Evolutionary conservation across 1,140 invertebrate genomes (phyloP).

Genomic region (Aphidius ervi): DNA sequence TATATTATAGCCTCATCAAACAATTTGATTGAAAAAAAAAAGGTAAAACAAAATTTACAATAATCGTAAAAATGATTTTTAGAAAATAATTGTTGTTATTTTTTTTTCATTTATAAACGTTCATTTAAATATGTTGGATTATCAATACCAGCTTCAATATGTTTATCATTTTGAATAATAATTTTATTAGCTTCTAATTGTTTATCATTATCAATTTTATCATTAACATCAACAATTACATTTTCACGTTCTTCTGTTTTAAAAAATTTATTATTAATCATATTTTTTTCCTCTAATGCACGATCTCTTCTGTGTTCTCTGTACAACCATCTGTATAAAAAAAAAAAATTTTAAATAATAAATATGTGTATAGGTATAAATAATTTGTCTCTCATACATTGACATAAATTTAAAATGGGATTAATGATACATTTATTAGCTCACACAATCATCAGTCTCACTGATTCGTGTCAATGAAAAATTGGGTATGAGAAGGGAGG

Average conservation of each 20-base stretch:
- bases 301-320: constrained; percentile 53
- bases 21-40: neutral
- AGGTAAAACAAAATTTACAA: neutral
- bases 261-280: constrained; percentile 28
- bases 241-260: constrained; percentile 24
- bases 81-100: no score
- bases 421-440: constrained; percentile 14
- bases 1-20: no score
- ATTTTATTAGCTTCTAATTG: constrained; percentile 10
- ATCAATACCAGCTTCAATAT: constrained; percentile 32
- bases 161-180: constrained; percentile 21
- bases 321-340: constrained; percentile 57
- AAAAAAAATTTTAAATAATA: constrained; percentile 11
- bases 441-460: neutral
- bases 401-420: constrained; percentile 10
- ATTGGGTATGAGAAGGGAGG: constrained; percentile 5
- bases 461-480: constrained; percentile 21
- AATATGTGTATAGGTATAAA: no score
- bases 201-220: constrained; percentile 21
- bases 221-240: constrained; percentile 16
- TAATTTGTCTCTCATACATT: neutral
- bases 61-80: neutral
- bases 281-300: constrained; percentile 29
- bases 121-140: constrained; percentile 33
- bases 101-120: constrained; percentile 19